Percentiles rank a stretch among this genome's conserved stretches.
Evolutionary conservation across 2,113 vertebrate genomes (phyloP).

Genomic region (Ochotona princeps): DNA sequence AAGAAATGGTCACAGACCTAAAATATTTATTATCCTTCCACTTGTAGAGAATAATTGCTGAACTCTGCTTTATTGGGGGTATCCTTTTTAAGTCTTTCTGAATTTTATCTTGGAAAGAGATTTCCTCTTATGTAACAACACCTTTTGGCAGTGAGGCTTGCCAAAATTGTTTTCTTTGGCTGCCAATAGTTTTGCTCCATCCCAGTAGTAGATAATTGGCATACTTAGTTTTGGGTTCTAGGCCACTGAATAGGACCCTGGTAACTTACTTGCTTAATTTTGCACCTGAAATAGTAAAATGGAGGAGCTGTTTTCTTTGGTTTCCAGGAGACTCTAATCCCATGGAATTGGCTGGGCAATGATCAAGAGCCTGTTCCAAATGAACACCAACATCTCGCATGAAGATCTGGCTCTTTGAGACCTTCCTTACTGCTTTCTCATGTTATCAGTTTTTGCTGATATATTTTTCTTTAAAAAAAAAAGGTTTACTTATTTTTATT

Average conservation of each 20-base stretch:
- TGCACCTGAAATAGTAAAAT: background rate
- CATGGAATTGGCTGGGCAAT: background rate
- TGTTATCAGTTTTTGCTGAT: background rate
- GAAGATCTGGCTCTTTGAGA: background rate
- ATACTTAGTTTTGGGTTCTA: background rate
- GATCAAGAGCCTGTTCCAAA: background rate
- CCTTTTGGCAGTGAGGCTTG: background rate
- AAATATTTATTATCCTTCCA: slow-evolving; percentile 1
- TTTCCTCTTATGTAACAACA: background rate
- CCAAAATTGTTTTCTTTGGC: background rate
- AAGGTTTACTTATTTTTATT: no score
- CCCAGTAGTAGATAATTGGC: background rate
- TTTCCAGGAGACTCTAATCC: background rate
- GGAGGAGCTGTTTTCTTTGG: background rate
- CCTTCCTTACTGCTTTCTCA: background rate
- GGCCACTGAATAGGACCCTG: background rate
- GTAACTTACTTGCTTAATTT: background rate
- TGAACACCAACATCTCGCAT: no score
- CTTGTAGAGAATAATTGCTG: slow-evolving; percentile 16
- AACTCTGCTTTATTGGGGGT: background rate
- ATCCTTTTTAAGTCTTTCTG: background rate
- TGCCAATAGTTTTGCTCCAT: background rate
- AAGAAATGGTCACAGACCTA: background rate
- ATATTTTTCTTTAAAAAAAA: background rate
- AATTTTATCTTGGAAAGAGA: background rate